Conservation (phyloP, 2,888 invertebrate species). For the Cryptophagus acutangulus region DNA sequence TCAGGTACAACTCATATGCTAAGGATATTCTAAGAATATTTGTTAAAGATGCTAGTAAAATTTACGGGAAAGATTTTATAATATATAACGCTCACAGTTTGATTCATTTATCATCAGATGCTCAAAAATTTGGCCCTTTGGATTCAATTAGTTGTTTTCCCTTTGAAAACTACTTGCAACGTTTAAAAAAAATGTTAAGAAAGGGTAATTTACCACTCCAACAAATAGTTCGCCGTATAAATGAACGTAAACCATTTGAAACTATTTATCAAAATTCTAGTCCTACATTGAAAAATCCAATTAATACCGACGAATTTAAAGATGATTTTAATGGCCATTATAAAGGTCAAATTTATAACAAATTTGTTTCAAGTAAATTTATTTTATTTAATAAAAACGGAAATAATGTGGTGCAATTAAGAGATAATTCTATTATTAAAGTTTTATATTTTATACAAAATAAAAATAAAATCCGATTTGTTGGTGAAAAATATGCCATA, state of each 20-base stretch:
- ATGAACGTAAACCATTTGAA: slow-evolving; percentile 14
- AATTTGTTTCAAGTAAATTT: no score
- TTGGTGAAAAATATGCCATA: no score
- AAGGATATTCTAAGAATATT: slow-evolving; percentile 16
- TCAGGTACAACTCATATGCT: slow-evolving; percentile 20
- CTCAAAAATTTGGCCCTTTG: slow-evolving; percentile 13
- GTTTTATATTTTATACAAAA: no score
- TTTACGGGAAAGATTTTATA: slow-evolving; percentile 18
- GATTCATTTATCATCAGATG: slow-evolving; percentile 17
- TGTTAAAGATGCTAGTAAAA: slow-evolving; percentile 10
- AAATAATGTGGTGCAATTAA: no score
- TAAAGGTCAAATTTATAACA: no score
- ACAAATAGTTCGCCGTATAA: slow-evolving; percentile 12
- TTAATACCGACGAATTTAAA: no score
- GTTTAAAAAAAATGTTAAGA: slow-evolving; percentile 15
- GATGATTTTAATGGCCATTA: no score
- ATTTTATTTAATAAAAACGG: no score
- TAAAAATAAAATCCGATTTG: no score
- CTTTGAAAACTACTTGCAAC: slow-evolving; percentile 15
- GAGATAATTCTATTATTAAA: no score
- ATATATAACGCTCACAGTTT: slow-evolving; percentile 14
- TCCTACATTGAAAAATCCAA: no score
- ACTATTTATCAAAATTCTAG: no score
- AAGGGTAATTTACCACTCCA: slow-evolving; percentile 15
- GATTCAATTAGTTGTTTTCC: slow-evolving; percentile 14